Base-by-base conservation (phyloP, 2,113 vertebrate species). In the Sterna hirundo region DNA sequence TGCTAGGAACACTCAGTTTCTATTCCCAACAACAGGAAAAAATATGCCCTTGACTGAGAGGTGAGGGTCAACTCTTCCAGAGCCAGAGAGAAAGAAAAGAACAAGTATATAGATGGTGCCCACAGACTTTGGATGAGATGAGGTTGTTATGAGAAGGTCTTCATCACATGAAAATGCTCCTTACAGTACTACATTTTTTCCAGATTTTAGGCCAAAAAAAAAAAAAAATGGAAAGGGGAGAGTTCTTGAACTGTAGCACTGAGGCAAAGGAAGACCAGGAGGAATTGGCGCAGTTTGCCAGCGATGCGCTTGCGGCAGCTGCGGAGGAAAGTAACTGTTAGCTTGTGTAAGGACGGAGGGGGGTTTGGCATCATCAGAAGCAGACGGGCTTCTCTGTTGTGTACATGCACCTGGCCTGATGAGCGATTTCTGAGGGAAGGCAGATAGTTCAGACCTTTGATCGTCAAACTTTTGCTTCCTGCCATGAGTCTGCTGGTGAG, bases 361-460 rank as follows among this genome's bases (percentile, higher is more conserved):
- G 86, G 49, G n/a, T 79, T 86, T 61, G 87, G 36, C 54, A 44
- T 5, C 0, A 1, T 77, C 3, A 8, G 83, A 55, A 71, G 64
- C 19, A 55, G 42, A n/a, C 0, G 2, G 60, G 29, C 26, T 55
- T 75, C 61, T 78, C 23, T 75, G 22, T 64, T 13, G 7, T 38
- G 4, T 75, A 4, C 0, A 0, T 62, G 68, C 27, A 78, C 34
- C 80, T 93, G 84, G 18, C 23, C 69, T 25, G 34, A 15, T 79
- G 89, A 84, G 69, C 27, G 21, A 75, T 68, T 84, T 91, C 70
- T 79, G 49, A 84, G 34, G 47, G 74, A 71, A 61, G 19, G 40
- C 62, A 94, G 61, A 46, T 29, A 89, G 70, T 30, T 94, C 57
- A 76, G 36, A 75, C 61, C 70, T 96, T 97, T 94, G 69, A 85